phyloP scores from a whole-genome alignment of 2,797 vertebrate genomes.

The Poeciliopsis infans region DNA sequence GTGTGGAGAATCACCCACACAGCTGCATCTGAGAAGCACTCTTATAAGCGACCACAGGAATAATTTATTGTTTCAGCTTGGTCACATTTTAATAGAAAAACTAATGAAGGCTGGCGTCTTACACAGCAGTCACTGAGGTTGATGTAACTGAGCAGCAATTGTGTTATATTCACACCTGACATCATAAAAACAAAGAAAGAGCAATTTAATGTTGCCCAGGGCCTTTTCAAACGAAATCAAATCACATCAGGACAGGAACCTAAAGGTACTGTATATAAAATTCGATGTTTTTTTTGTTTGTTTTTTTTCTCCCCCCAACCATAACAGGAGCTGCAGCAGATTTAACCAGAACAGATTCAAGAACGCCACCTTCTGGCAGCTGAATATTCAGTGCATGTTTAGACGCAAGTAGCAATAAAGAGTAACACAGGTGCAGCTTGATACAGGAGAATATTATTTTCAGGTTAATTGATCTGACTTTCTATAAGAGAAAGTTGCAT shows the following conservation, averaged over 20 bases:
- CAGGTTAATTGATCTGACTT: background rate
- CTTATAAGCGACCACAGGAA: background rate
- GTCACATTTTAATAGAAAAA: constrained; percentile 33
- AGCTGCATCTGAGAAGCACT: background rate
- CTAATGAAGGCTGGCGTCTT: constrained; percentile 16
- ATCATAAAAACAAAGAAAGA: constrained; percentile 15
- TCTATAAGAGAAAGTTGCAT: background rate
- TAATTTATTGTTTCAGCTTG: constrained; percentile 9
- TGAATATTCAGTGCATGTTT: background rate
- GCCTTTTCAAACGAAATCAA: constrained; percentile 19
- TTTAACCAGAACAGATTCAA: constrained; percentile 15
- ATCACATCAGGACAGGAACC: constrained; percentile 2
- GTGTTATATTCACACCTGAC: constrained; percentile 16
- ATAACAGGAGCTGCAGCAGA: background rate
- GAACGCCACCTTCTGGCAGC: constrained; percentile 64
- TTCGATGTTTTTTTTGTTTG: background rate
- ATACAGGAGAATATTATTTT: background rate
- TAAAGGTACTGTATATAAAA: background rate
- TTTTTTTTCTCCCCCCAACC: background rate
- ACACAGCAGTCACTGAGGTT: constrained; percentile 34
- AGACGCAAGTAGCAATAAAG: background rate
- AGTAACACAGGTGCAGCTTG: background rate
- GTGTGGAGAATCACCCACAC: background rate
- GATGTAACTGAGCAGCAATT: constrained; percentile 57
- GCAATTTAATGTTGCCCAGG: background rate